Base-by-base conservation (phyloP, 2,113 vertebrate species). In the Sarotherodon lohbergeri region DNA sequence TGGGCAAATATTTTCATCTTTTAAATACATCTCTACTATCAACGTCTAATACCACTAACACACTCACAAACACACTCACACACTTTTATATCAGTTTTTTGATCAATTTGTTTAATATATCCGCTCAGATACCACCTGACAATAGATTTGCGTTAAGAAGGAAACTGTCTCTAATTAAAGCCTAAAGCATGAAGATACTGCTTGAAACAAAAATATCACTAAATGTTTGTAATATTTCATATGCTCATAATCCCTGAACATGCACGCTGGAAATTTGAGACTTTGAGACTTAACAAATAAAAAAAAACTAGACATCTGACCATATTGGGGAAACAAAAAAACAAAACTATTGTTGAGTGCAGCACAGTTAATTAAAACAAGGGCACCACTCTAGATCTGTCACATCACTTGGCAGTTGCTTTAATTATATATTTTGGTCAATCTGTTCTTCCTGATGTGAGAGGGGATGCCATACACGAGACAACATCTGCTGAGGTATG, bases 341-440 rank as follows among this genome's bases (percentile, higher is more conserved):
- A 85, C 36, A 87, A 91, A 95, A 83, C 89, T 84, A 95, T 91
- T 92, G 94, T 95, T 16, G 78, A 92, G 81, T 88, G 84, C 73
- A 86, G 89, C 91, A 71, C 39, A 82, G 90, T 92, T 95, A 92
- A 94, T 93, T 96, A 93, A 89, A 91, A 90, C 94, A 93, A 92
- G 95, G 92, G 92, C 89, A 90, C 89, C 84, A 89, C 89, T 94
- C 91, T 91, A 90, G 95, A 96, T 95, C 96, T 97, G 96, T 96
- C 95, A 94, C 91, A 94, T 92, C 84, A 88, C 91, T 94, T 95
- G 94, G 91, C 94, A 93, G 86, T 83, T 80, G 79, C 73, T 95
- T 95, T 92, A 88, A 95, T 96, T 96, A 96, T 95, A 95, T 96
- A 96, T 96, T 96, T 96, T 94, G 96, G 95, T 95, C 95, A 96